A percentile compares a stretch with the other conserved stretches of the same genome.
phyloP scores from a whole-genome alignment of 2,113 vertebrate genomes.

The Microcebus ravelobensis region DNA sequence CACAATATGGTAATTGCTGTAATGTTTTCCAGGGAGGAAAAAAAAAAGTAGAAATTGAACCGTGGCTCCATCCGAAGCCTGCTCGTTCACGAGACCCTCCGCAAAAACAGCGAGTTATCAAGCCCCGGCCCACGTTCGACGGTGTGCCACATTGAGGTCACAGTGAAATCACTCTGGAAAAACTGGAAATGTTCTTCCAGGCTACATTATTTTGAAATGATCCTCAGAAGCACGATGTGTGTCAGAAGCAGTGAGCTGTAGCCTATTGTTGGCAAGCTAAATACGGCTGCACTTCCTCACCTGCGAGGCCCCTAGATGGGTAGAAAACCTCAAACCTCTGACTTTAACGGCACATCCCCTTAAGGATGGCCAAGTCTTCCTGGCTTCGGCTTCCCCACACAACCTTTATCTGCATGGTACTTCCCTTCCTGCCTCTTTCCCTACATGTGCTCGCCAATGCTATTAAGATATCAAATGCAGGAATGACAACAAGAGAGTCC shows the following conservation, averaged over 20 bases:
- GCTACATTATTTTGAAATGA: background rate
- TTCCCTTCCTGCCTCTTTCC: constrained; percentile 63
- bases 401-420: constrained; percentile 67
- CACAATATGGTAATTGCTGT: constrained; percentile 85
- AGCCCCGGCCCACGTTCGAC: background rate
- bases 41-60: constrained; percentile 77
- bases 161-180: background rate
- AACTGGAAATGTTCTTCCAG: background rate
- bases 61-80: constrained; percentile 34
- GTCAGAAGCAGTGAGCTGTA: background rate
- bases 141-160: background rate
- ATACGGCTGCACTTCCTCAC: too few species aligned
- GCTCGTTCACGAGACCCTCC: constrained; percentile 11
- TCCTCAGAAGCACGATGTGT: background rate
- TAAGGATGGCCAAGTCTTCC: constrained; percentile 36
- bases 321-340: constrained; percentile 37
- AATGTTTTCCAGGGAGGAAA: constrained; percentile 84
- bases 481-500: constrained; percentile 84
- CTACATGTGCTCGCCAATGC: constrained; percentile 40
- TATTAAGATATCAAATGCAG: constrained; percentile 87
- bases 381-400: constrained; percentile 23
- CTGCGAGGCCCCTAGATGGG: background rate
- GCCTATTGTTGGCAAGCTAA: background rate
- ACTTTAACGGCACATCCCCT: constrained; percentile 3
- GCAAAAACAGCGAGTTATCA: constrained; percentile 59